Percentiles rank a stretch among this genome's conserved stretches.
Evolutionary conservation across 2,888 invertebrate species (phyloP).

Genomic region (Aphrophora alni): DNA sequence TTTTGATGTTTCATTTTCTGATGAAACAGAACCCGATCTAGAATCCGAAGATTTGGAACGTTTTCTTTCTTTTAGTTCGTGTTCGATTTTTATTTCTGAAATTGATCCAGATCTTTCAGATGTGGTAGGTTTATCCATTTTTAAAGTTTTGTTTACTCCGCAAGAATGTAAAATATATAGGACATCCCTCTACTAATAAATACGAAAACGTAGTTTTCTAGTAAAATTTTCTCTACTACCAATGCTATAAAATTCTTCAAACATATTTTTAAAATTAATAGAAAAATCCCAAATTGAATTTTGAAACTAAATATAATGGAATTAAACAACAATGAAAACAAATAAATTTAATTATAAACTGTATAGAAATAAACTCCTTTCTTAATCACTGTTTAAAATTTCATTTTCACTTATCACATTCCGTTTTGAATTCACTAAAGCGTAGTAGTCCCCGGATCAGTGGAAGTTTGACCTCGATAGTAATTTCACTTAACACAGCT

Average conservation of each 20-base stretch:
- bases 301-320: too few species aligned
- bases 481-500: not conserved
- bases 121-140: not conserved
- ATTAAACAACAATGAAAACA: too few species aligned
- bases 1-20: conserved; percentile 1
- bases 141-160: too few species aligned
- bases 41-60: conserved; percentile 33
- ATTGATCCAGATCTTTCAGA: not conserved
- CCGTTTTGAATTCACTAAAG: not conserved
- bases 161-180: too few species aligned
- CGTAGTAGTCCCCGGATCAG: not conserved
- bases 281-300: too few species aligned
- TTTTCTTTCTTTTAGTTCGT: conserved; percentile 2
- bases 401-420: not conserved
- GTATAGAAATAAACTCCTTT: not conserved
- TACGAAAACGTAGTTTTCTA: too few species aligned
- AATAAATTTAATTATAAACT: not conserved
- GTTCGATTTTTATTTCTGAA: not conserved
- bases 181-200: too few species aligned
- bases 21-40: conserved; percentile 16
- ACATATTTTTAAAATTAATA: too few species aligned
- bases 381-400: not conserved
- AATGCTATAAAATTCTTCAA: too few species aligned
- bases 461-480: not conserved
- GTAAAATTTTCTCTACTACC: too few species aligned